Evolutionary conservation across 2,113 vertebrate species (phyloP), one percentile per base, ranked within the genome.

Genomic region (Thalassarche chlororhynchos): DNA sequence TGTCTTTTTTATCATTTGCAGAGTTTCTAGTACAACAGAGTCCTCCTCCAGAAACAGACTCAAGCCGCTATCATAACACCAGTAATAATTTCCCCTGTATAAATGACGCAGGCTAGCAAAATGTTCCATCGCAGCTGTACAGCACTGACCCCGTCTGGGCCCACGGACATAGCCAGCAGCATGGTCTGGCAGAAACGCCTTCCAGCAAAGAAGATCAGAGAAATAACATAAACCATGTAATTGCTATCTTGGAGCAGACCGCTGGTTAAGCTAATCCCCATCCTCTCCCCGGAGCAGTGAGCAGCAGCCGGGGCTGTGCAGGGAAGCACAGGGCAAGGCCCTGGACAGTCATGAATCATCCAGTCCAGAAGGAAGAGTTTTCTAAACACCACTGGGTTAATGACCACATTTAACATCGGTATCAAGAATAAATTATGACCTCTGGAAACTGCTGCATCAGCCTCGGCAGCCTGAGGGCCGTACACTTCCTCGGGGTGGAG

Each of bases 201-300:
- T 75, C 70, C 76, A 83, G 62, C 8, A 38, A 80, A 55, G 36
- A 83, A 20, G n/a, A 81, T 9, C 9, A 19, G 51, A 64, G 57
- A 52, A 88, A 18, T 21, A 58, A 77, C 81, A 49, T 10, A 61
- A 54, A 52, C 6, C 7, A 7, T 17, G 28, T 12, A 28, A 40
- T 28, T 18, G 38, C 17, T 31, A 23, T 5, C 15, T 21, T 5
- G 5, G 54, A 66, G 77, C 51, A 65, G 49, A 49, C 7, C 0
- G 2, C 31, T 32, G 44, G 14, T 11, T 42, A 66, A 74, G 70
- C 38, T 55, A 19, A 86, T 32, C 44, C 21, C 28, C 3, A 1
- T 40, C 69, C 65, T 54, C 13, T 47, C 31, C 51, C 20, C 0
- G 0, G 3, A 54, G 51, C 49, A 57, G 34, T 0, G 6, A 46